Conservation (phyloP, 2,888 invertebrate genomes). For the Polietes domitor region DNA sequence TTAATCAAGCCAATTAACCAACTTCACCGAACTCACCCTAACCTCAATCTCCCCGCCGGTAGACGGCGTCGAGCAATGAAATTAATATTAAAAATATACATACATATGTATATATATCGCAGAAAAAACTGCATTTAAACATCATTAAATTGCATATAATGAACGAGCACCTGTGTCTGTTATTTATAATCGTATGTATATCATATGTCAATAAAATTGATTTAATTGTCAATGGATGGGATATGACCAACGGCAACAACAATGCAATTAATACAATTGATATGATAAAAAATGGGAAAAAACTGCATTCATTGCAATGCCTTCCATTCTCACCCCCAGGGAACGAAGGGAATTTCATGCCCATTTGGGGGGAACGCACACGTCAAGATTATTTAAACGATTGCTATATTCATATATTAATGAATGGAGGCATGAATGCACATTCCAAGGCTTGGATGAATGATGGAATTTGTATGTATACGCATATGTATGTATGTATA, state of each 20-base stretch:
- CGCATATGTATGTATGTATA: neutral
- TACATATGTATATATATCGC: too few species aligned
- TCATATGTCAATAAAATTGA: conserved; percentile 63
- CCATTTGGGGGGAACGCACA: neutral
- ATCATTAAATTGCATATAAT: conserved; percentile 29
- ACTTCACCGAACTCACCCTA: neutral
- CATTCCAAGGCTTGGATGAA: too few species aligned
- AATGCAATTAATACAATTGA: neutral
- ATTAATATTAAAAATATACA: neutral
- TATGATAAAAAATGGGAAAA: neutral
- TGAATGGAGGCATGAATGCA: neutral
- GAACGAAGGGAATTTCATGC: neutral
- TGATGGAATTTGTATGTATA: neutral
- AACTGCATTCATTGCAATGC: neutral
- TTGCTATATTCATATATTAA: neutral
- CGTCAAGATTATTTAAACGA: conserved; percentile 8
- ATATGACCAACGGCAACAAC: neutral
- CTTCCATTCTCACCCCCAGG: too few species aligned
- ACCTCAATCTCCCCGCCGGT: neutral
- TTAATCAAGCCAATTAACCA: conserved; percentile 29
- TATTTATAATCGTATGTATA: conserved; percentile 28
- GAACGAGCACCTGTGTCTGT: conserved; percentile 37
- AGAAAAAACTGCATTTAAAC: neutral
- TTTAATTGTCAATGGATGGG: conserved; percentile 42
- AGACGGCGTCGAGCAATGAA: neutral